A percentile compares a stretch with the other conserved stretches of the same genome.
Evolutionary conservation across 2,888 invertebrate genomes (phyloP).

Genomic region (Caenorhabditis japonica): DNA sequence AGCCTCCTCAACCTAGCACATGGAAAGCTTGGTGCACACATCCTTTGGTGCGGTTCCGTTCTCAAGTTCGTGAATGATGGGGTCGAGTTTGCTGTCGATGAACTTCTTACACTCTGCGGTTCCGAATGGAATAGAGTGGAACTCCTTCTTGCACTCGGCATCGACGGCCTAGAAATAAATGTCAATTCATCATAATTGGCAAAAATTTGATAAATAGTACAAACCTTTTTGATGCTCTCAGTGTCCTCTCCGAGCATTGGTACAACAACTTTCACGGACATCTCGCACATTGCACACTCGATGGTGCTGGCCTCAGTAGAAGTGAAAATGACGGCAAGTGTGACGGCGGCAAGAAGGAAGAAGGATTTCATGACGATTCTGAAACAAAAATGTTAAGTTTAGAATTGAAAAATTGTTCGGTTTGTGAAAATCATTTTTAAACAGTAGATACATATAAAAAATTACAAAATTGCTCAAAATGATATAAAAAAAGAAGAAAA

Average conservation of each 20-base stretch:
- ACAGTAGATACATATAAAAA: too few species aligned
- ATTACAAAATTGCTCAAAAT: too few species aligned
- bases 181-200: neutral
- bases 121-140: slow-evolving; percentile 57
- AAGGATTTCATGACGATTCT: slow-evolving; percentile 45
- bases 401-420: neutral
- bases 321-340: slow-evolving; percentile 47
- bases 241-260: slow-evolving; percentile 58
- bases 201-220: neutral
- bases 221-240: slow-evolving; percentile 52
- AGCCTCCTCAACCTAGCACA: slow-evolving; percentile 53
- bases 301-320: slow-evolving; percentile 19
- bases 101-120: slow-evolving; percentile 57
- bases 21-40: slow-evolving; percentile 57
- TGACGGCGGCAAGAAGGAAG: slow-evolving; percentile 41
- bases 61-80: slow-evolving; percentile 63
- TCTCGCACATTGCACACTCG: slow-evolving; percentile 62
- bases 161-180: slow-evolving; percentile 52
- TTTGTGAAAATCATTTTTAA: too few species aligned
- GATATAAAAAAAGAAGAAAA: neutral
- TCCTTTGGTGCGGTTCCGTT: slow-evolving; percentile 63
- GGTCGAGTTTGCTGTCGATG: slow-evolving; percentile 54
- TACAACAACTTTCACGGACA: slow-evolving; percentile 56
- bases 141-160: slow-evolving; percentile 59
- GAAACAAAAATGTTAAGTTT: slow-evolving; percentile 1